These are phyloP conservation scores for Thalassoma bifasciatum DNA, from an alignment of 2,113 vertebrate species.

Conservation along the genomic window DNA sequence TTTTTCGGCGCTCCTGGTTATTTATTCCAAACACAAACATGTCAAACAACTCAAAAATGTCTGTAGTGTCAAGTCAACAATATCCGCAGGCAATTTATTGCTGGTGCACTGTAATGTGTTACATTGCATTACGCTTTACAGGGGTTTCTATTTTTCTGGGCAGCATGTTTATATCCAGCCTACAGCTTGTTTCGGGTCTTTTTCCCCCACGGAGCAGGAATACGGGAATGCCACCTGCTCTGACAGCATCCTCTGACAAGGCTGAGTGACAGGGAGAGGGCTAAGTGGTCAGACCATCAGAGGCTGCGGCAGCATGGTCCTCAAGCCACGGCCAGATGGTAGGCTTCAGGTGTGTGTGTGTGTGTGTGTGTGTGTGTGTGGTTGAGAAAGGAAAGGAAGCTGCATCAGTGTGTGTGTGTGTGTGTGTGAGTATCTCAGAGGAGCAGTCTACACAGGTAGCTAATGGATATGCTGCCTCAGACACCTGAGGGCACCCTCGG, in stretches of 20 bases:
- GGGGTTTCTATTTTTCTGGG: constrained; percentile 6
- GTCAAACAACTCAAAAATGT: constrained; percentile 15
- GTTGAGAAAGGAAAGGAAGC: constrained; percentile 54
- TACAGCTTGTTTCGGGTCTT: constrained; percentile 44
- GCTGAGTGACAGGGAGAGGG: constrained; percentile 67
- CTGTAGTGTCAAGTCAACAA: constrained; percentile 1
- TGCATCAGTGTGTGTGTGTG: constrained; percentile 51
- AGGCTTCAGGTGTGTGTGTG: constrained; percentile 61
- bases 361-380: constrained; percentile 29
- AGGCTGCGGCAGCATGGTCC: constrained; percentile 41
- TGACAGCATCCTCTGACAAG: constrained; percentile 60
- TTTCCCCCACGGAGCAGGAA: constrained; percentile 29
- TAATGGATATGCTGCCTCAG: constrained; percentile 72
- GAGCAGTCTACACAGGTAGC: constrained; percentile 72
- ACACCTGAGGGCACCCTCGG: constrained; percentile 75
- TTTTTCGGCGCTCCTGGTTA: not conserved
- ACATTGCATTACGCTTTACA: constrained; percentile 19
- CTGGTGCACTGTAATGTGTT: constrained; percentile 28
- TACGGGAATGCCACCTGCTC: constrained; percentile 72
- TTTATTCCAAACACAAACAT: constrained; percentile 26
- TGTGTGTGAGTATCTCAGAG: constrained; percentile 59
- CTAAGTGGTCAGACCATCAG: constrained; percentile 64
- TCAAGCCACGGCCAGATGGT: constrained; percentile 70
- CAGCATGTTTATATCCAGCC: constrained; percentile 18
- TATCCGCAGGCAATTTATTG: constrained; percentile 11